Evolutionary conservation across 2,113 vertebrate genomes (phyloP).

Genomic region (Eira barbara): DNA sequence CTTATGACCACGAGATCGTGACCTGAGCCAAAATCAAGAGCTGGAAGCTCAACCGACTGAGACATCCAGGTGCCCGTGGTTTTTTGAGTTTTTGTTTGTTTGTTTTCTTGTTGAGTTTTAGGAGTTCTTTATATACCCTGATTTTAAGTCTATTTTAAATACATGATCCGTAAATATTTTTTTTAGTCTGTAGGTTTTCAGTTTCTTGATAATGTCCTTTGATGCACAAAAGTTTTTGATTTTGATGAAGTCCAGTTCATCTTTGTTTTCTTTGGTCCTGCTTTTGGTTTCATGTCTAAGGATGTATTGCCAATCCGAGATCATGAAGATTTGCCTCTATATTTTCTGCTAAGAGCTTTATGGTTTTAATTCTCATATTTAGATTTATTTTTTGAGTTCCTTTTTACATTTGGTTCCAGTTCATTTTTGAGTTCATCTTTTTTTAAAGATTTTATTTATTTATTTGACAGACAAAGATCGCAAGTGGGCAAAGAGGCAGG

Average conservation of each 20-base stretch:
- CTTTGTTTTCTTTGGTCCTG: background rate
- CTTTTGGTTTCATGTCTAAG: background rate
- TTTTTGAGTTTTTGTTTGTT: background rate
- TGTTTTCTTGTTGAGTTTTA: background rate
- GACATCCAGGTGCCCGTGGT: no score
- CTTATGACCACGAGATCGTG: background rate
- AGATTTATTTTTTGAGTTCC: background rate
- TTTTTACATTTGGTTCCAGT: background rate
- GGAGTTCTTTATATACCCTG: background rate
- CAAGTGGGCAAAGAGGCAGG: no score
- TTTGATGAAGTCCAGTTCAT: background rate
- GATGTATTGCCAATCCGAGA: background rate
- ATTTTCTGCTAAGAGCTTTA: background rate
- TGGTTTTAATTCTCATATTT: background rate
- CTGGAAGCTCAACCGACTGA: background rate
- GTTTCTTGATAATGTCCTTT: conserved; percentile 26
- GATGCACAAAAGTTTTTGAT: background rate
- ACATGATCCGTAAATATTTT: background rate
- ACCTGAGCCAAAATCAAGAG: background rate
- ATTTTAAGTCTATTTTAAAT: background rate
- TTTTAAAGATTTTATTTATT: background rate
- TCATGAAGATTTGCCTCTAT: background rate
- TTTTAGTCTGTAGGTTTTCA: background rate
- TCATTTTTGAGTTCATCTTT: background rate
- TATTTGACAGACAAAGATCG: no score